These are phyloP conservation scores for Ahaetulla prasina DNA, from an alignment of 2,113 vertebrate genomes.

Conservation along the genomic window DNA sequence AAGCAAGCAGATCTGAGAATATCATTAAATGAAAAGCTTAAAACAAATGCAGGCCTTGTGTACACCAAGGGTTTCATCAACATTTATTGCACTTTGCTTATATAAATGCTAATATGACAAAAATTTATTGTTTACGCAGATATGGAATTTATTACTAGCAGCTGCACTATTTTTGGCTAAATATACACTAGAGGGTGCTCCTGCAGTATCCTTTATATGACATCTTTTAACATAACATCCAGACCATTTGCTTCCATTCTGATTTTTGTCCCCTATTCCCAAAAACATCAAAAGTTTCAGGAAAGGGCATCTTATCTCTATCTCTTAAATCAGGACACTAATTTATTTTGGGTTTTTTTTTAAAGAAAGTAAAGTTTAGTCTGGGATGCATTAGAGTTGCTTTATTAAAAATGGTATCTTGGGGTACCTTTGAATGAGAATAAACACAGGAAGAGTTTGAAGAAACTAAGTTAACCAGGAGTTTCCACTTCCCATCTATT, in stretches of 20 bases:
- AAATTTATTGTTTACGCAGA: no score
- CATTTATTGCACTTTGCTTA: neutral
- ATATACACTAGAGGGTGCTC: conserved; percentile 28
- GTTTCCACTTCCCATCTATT: neutral
- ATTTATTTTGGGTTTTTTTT: neutral
- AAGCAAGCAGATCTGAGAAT: neutral
- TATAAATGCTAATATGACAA: neutral
- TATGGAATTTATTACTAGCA: neutral
- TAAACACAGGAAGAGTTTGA: neutral
- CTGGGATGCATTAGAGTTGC: neutral
- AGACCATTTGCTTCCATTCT: neutral
- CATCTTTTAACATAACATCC: neutral
- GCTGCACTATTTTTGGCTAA: neutral
- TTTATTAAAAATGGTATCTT: neutral
- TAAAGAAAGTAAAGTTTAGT: neutral
- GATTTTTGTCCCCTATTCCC: neutral
- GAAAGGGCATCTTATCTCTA: neutral
- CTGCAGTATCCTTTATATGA: neutral
- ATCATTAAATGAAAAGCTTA: neutral
- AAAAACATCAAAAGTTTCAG: neutral
- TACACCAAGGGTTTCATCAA: neutral
- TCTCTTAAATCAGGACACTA: neutral
- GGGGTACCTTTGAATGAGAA: neutral
- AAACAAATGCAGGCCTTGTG: neutral
- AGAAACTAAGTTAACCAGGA: neutral